phyloP scores from a whole-genome alignment of 2,113 vertebrate species.

The Hydrochoerus hydrochaeris region DNA sequence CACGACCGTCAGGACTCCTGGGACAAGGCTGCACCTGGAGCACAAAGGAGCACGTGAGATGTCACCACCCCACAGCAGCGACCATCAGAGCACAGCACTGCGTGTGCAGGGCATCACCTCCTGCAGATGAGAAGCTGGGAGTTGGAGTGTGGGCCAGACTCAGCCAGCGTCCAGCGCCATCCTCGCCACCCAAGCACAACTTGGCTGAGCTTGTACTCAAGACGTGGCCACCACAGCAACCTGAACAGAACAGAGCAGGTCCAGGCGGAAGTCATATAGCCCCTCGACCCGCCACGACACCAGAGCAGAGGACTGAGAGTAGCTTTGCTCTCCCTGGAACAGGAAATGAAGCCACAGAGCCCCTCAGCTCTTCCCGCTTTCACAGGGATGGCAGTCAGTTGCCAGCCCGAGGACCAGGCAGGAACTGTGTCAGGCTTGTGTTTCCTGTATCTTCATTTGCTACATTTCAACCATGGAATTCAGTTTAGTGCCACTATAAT shows the following conservation, averaged over 20 bases:
- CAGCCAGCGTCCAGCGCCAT: neutral
- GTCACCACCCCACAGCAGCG: fast-evolving
- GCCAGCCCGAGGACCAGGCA: neutral
- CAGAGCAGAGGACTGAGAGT: neutral
- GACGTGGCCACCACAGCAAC: fast-evolving
- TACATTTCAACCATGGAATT: neutral
- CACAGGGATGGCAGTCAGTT: no score
- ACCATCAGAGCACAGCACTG: neutral
- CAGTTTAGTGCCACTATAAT: neutral
- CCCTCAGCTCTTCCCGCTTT: no score
- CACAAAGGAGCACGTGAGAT: neutral
- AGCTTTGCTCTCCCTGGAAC: neutral
- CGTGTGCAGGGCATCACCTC: neutral
- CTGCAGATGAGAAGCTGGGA: neutral
- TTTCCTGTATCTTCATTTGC: no score
- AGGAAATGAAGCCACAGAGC: neutral
- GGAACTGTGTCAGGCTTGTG: fast-evolving
- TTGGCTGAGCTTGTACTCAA: fast-evolving
- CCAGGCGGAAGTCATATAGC: neutral
- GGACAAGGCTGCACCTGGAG: no score
- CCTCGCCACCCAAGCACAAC: fast-evolving
- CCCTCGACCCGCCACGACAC: fast-evolving
- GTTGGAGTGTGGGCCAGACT: no score
- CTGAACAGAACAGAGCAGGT: no score
- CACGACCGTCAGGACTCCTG: fast-evolving